Evolutionary conservation across 2,797 vertebrate genomes (phyloP), one percentile per base, ranked within the genome.

Genomic region (Morus bassanus): DNA sequence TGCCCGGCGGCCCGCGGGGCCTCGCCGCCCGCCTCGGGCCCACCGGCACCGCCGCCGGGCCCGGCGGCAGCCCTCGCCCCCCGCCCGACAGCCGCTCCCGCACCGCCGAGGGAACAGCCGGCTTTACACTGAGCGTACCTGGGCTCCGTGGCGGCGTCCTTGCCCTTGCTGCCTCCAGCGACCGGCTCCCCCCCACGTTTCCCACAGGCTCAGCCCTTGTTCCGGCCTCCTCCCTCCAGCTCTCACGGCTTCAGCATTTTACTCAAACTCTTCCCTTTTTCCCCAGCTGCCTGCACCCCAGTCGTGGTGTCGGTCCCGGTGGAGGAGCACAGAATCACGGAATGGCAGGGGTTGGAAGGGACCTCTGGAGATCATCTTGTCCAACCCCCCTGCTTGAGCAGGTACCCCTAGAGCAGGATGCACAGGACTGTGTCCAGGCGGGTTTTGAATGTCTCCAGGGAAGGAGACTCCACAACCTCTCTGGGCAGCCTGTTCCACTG

Each of bases 141-240:
- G 39, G 33, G 45, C 24, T 48, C 35, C 35, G 9, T 5, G 48
- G 11, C 16, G 9, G 18, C n/a, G 6, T 4, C n/a, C 13, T 13
- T 15, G 83, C 45, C 7, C 64, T 2, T 13, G 3, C 0, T 35
- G 4, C 25, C 13, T 5, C 19, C 24, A 10, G 1, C 28, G 18
- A 4, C 9, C 10, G 22, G 7, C 11, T 18, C 61, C 7, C 22
- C 10, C 1, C 22, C 8, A 0, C 8, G 9, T 18, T 56, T 64
- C 74, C 48, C 76, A 1, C 30, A 6, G 48, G 43, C 30, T 27
- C 46, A 2, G 5, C 31, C 9, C 31, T 35, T 23, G 28, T 19
- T 17, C 39, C 11, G 59, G 10, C 18, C 31, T 43, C 43, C 18
- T 69, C 54, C 22, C 15, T 57, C 39, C 51, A 3, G 60, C 27